phyloP scores from a whole-genome alignment of 2,797 vertebrate genomes.

The Pangasius larnaudii region DNA sequence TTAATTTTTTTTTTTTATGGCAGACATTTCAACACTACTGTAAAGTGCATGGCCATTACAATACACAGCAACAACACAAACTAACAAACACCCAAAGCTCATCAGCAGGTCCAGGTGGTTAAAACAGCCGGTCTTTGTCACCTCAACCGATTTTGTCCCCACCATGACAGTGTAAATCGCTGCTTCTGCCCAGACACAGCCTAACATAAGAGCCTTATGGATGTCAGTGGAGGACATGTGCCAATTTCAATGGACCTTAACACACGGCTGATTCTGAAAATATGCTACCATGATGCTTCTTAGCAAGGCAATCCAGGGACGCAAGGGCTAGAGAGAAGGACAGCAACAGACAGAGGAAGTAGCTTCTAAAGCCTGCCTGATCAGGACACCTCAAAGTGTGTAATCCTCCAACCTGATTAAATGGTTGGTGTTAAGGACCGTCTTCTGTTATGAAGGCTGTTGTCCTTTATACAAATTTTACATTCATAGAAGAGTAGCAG shows the following conservation, averaged over 20 bases:
- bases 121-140: constrained; percentile 71
- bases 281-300: constrained; percentile 69
- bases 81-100: constrained; percentile 40
- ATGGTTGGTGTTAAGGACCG: neutral
- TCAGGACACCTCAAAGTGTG: constrained; percentile 40
- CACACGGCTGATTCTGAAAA: constrained; percentile 71
- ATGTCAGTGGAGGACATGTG: constrained; percentile 82
- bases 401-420: constrained; percentile 19
- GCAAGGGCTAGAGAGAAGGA: constrained; percentile 22
- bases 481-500: neutral
- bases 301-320: constrained; percentile 56
- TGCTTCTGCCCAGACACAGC: constrained; percentile 64
- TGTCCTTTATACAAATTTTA: neutral
- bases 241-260: constrained; percentile 74
- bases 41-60: constrained; percentile 21
- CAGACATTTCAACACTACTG: neutral
- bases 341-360: neutral
- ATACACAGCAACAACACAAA: constrained; percentile 23
- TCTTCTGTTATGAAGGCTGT: neutral
- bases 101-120: constrained; percentile 62
- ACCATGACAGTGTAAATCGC: constrained; percentile 76
- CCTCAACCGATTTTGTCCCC: constrained; percentile 76
- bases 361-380: constrained; percentile 28
- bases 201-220: constrained; percentile 82
- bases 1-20: neutral